These are phyloP conservation scores for Scaptomyza flava DNA, from an alignment of 2,888 invertebrate species.

Conservation along the genomic window DNA sequence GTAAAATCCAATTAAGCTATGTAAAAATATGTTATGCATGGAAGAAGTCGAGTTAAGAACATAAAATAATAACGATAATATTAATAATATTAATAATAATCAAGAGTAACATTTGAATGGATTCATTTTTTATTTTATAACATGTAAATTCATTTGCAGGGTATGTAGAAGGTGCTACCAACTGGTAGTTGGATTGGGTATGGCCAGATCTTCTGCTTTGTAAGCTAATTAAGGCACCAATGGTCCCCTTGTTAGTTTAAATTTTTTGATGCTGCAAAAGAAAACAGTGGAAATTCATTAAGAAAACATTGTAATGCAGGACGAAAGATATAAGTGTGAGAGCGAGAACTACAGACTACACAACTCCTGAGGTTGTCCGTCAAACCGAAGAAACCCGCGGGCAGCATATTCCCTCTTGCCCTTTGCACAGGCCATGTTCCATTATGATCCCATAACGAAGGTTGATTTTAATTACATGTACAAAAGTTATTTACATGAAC, in stretches of 20 bases:
- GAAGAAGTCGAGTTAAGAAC: background rate
- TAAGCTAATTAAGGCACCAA: constrained; percentile 41
- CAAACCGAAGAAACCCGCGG: constrained; percentile 50
- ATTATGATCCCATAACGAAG: constrained; percentile 50
- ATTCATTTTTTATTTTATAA: too few relatives aligned
- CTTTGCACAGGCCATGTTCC: constrained; percentile 14
- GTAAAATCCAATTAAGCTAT: constrained; percentile 10
- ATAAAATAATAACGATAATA: too few relatives aligned
- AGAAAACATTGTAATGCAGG: constrained; percentile 52
- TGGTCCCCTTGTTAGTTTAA: constrained; percentile 20
- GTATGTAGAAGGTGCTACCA: constrained; percentile 29
- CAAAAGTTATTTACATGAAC: constrained; percentile 46
- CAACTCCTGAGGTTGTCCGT: constrained; percentile 51
- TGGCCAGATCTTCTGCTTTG: background rate
- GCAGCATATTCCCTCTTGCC: constrained; percentile 14
- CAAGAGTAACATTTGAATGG: too few relatives aligned
- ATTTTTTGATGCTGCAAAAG: constrained; percentile 12
- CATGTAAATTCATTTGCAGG: background rate
- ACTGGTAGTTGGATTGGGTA: constrained; percentile 58
- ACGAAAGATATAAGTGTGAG: background rate
- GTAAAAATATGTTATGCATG: background rate
- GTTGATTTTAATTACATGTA: constrained; percentile 63
- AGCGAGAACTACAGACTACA: too few relatives aligned
- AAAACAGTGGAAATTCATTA: constrained; percentile 62
- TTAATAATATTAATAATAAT: too few relatives aligned